Conservation (phyloP, 1,140 invertebrate genomes). For the Orchestia grillus region DNA sequence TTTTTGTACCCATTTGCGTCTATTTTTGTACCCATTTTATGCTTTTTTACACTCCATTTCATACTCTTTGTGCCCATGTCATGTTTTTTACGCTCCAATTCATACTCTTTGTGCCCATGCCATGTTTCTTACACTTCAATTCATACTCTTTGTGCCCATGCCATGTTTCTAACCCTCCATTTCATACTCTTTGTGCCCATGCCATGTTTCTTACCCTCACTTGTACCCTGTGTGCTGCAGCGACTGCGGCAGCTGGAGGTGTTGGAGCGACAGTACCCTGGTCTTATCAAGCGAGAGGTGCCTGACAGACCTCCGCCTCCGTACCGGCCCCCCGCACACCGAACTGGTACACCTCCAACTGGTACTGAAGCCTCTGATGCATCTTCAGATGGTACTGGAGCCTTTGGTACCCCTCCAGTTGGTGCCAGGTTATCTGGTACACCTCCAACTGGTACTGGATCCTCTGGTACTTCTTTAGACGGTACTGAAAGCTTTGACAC, state of each 20-base stretch:
- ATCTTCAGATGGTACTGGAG: neutral
- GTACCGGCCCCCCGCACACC: neutral
- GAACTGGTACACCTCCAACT: neutral
- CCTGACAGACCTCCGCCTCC: conserved; percentile 18
- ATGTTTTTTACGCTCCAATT: neutral
- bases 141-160: neutral
- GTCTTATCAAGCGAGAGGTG: conserved; percentile 16
- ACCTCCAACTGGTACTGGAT: neutral
- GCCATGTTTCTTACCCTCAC: too few relatives aligned
- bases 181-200: neutral
- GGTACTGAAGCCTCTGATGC: neutral
- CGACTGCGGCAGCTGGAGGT: neutral
- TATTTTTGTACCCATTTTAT: too few relatives aligned
- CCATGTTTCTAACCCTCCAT: neutral
- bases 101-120: neutral
- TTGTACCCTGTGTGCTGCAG: neutral
- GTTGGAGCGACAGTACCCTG: conserved; percentile 20
- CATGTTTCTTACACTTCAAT: too few relatives aligned
- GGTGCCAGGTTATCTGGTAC: neutral
- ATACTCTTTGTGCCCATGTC: neutral
- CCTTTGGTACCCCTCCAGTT: neutral
- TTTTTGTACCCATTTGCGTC: neutral
- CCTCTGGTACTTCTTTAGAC: neutral
- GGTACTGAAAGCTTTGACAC: neutral
- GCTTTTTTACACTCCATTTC: too few relatives aligned